Evolutionary conservation across 2,797 vertebrate species (phyloP).

Genomic region (Eulemur albifrons): DNA sequence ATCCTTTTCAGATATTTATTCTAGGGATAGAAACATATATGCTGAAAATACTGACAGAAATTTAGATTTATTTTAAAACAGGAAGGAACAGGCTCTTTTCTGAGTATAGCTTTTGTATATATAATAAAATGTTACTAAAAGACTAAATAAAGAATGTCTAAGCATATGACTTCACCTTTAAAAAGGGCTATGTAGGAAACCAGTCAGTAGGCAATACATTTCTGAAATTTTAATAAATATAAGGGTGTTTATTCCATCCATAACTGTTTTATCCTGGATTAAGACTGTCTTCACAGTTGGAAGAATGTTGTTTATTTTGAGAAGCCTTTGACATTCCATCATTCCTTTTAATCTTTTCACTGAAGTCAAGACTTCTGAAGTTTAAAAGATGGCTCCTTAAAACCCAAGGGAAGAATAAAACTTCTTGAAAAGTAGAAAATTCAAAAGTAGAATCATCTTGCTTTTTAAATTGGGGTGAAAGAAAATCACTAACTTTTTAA

Average conservation of each 20-base stretch:
- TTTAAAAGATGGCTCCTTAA: slow-evolving; percentile 24
- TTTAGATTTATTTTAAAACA: slow-evolving; percentile 37
- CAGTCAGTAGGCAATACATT: background rate
- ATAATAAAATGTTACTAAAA: background rate
- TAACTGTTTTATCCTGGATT: background rate
- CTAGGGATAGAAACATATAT: background rate
- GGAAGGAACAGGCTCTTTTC: background rate
- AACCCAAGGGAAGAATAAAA: background rate
- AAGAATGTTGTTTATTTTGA: slow-evolving; percentile 49
- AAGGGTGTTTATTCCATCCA: background rate
- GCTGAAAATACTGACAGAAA: background rate
- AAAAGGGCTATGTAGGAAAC: background rate
- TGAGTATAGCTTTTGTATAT: background rate
- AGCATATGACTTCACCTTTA: background rate
- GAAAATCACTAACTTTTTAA: background rate
- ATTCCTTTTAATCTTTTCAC: slow-evolving; percentile 51
- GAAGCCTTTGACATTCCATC: background rate
- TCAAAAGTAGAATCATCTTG: background rate
- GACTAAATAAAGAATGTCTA: background rate
- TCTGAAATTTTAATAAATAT: slow-evolving; percentile 15
- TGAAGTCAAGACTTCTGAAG: slow-evolving; percentile 31
- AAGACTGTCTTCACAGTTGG: slow-evolving; percentile 17
- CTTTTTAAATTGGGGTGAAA: background rate
- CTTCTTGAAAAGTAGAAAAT: background rate
- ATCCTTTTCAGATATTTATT: slow-evolving; percentile 8